phyloP scores from a whole-genome alignment of 2,797 vertebrate genomes.

The Vireo griseus region DNA sequence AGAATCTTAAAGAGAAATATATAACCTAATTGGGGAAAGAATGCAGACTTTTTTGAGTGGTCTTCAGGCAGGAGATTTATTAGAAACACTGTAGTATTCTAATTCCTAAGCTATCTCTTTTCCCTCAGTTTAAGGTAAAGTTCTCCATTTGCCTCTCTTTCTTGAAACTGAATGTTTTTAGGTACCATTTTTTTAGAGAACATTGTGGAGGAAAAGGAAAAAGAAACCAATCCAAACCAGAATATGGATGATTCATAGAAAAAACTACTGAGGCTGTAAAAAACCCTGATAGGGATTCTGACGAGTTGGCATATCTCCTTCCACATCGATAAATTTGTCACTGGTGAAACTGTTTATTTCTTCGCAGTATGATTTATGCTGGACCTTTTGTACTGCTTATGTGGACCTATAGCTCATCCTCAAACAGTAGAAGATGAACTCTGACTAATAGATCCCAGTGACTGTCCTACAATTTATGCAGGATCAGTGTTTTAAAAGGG shows the following conservation, averaged over 20 bases:
- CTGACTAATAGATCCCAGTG: background rate
- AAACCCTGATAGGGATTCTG: background rate
- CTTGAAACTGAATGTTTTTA: background rate
- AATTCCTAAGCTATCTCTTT: background rate
- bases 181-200: background rate
- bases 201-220: background rate
- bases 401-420: conserved; percentile 38
- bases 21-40: conserved; percentile 5
- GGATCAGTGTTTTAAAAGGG: conserved; percentile 34
- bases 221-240: background rate
- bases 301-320: conserved; percentile 10
- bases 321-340: conserved; percentile 2
- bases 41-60: conserved; percentile 15
- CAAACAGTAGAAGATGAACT: conserved; percentile 1
- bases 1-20: conserved; percentile 29
- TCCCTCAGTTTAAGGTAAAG: background rate
- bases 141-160: background rate
- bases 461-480: conserved; percentile 6
- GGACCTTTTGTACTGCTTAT: conserved; percentile 5
- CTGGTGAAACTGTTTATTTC: conserved; percentile 18
- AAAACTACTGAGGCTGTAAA: conserved; percentile 1
- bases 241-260: background rate
- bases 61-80: conserved; percentile 30
- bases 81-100: background rate
- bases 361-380: background rate